Evolutionary conservation across 2,797 vertebrate genomes (phyloP), one percentile per base, ranked within the genome.

Genomic region (Cyclopterus lumpus): DNA sequence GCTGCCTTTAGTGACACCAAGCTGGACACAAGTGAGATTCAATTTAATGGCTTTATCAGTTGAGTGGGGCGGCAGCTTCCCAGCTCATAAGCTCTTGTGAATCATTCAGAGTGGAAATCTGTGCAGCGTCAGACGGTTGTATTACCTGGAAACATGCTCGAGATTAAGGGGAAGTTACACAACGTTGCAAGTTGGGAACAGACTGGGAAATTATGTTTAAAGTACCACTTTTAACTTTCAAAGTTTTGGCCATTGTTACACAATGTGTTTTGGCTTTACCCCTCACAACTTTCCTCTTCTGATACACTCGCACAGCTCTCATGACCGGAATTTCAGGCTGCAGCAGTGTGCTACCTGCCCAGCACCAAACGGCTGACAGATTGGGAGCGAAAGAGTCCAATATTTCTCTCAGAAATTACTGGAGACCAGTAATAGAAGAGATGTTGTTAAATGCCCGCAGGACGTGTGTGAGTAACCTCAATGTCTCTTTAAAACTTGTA

Each of bases 21-120:
- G 34, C 62, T 67, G 38, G 64, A 71, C 48, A 75, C 71, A 67
- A 59, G 9, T 60, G 68, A 82, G 71, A 66, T 49, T 58, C 34
- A 38, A 61, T 60, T 65, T 74, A 71, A 71, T 58, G 57, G 66
- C 64, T 86, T 75, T 55, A 73, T 79, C 67, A 67, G 71, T 53
- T 22, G 69, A 67, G 77, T 57, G 30, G 28, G 51, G 22, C 30
- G 48, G 24, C 26, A 40, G 73, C 26, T 69, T 66, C 48, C 65
- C 73, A 9, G 54, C 38, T 49, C 16, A 34, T 78, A 22, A 28
- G 9, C 44, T 59, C 49, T 67, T n/a, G 24, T 55, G 59, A 30
- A 34, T 36, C 55, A 51, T 26, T 74, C 20, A 36, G n/a, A 73
- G 57, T n/a, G 20, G 42, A 54, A 15, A 60, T 58, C 61, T 67